Base-by-base conservation (phyloP, 2,113 vertebrate genomes). In the Dicaeum eximium region DNA sequence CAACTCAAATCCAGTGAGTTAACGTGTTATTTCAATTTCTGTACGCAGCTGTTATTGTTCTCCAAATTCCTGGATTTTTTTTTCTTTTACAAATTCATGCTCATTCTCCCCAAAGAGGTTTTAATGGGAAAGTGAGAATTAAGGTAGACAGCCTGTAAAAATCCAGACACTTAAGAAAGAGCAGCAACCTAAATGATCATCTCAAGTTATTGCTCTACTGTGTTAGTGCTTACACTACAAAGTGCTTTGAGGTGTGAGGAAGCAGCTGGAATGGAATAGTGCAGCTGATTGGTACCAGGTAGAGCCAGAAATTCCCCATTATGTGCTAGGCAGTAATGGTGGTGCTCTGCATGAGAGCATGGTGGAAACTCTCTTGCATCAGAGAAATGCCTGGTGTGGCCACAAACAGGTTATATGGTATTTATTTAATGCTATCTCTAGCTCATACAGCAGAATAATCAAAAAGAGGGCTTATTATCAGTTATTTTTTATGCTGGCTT, bases 21-120 rank as follows among this genome's bases (percentile, higher is more conserved):
- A 51, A 86, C 47, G n/a, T 86, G 72, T 64, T 90, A 75, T 93
- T 96, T 80, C 86, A 80, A 51, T 97, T 86, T 93, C 75, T 83
- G 15, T 66, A 7, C 61, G 71, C 72, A 88, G 75, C 75, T 94
- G 84, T 85, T 84, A 77, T 50, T 33, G 15, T 87, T 75, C 84
- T 88, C 33, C 38, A 80, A 61, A 91, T 86, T 79, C 62, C 33
- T 77, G 37, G 25, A 48, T 53, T 73, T 24, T 61, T 89, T 73
- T 90, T 73, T 33, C 42, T 65, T 65, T 53, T 61, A 44, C 1
- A 2, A 85, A 91, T 75, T 74, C 42, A 15, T 75, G 16, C 62
- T 82, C 11, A 31, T 77, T 92, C 42, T 94, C 70, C 67, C 58
- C 53, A 28, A 48, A 77, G 87, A 91, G 62, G 24, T 69, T 94